These are phyloP conservation scores for Trissolcus basalis DNA, from an alignment of 1,140 invertebrate genomes.

Conservation along the genomic window DNA sequence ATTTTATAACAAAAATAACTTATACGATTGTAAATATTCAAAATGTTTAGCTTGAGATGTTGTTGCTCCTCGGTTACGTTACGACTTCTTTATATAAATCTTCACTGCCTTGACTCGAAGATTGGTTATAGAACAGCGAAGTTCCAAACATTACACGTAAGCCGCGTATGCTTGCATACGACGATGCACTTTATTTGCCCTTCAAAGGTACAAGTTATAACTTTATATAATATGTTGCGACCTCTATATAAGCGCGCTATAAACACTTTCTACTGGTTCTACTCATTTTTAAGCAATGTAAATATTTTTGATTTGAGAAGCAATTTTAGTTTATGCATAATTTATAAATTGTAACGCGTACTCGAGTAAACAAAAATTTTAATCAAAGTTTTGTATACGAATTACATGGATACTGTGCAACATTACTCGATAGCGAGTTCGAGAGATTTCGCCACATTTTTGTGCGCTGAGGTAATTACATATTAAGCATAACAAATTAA, in stretches of 20 bases:
- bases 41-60: too few species aligned
- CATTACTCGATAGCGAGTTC: slow-evolving; percentile 9
- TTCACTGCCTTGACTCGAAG: slow-evolving; percentile 25
- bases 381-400: slow-evolving; percentile 45
- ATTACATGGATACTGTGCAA: slow-evolving; percentile 19
- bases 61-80: too few species aligned
- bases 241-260: slow-evolving; percentile 11
- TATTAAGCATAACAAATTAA: slow-evolving; percentile 51
- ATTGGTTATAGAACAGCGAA: slow-evolving; percentile 27
- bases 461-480: slow-evolving; percentile 39
- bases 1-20: too few species aligned
- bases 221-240: slow-evolving; percentile 26
- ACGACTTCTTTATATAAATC: neutral
- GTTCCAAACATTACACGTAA: slow-evolving; percentile 8
- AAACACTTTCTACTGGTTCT: slow-evolving; percentile 23
- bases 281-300: slow-evolving; percentile 33
- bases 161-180: neutral
- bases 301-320: slow-evolving; percentile 20
- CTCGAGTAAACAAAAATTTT: slow-evolving; percentile 44
- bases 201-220: slow-evolving; percentile 16
- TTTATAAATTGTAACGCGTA: slow-evolving; percentile 36
- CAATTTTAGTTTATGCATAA: slow-evolving; percentile 29
- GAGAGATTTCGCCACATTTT: slow-evolving; percentile 30
- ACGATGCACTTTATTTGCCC: slow-evolving; percentile 24
- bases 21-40: too few species aligned